phyloP scores from a whole-genome alignment of 2,113 vertebrate species.

The Setophaga kirtlandii region DNA sequence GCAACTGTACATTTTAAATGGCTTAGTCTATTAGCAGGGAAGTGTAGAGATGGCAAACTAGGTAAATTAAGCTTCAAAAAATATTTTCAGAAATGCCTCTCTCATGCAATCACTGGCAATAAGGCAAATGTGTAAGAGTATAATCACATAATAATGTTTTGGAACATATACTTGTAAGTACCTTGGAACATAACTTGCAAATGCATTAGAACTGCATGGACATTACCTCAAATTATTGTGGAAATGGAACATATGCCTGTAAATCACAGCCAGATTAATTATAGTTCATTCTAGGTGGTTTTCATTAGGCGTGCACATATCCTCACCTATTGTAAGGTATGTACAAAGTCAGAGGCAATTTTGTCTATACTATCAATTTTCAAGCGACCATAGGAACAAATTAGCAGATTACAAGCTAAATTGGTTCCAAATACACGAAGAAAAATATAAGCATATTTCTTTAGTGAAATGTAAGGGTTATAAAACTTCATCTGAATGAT shows the following conservation, averaged over 20 bases:
- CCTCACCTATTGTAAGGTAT: not conserved
- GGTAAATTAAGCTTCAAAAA: not conserved
- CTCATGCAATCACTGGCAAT: not conserved
- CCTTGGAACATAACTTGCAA: not conserved
- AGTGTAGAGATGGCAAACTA: not conserved
- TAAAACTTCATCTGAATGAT: not conserved
- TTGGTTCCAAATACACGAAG: not conserved
- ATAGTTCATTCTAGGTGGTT: not conserved
- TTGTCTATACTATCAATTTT: not conserved
- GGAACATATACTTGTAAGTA: no score
- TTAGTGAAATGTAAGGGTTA: not conserved
- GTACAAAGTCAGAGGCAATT: not conserved
- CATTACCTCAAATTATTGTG: not conserved
- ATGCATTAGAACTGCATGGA: not conserved
- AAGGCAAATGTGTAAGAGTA: not conserved
- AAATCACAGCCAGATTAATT: slow-evolving; percentile 34
- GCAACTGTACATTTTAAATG: not conserved
- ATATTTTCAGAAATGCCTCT: not conserved
- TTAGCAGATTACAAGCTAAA: not conserved
- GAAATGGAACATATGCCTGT: not conserved
- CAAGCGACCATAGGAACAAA: not conserved
- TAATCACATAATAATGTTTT: not conserved
- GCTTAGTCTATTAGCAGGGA: not conserved
- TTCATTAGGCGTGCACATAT: not conserved
- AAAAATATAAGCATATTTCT: not conserved